A percentile compares a stretch with the other conserved stretches of the same genome.
These are phyloP conservation scores for Galbula dea DNA, from an alignment of 2,113 vertebrate species.

Conservation along the genomic window DNA sequence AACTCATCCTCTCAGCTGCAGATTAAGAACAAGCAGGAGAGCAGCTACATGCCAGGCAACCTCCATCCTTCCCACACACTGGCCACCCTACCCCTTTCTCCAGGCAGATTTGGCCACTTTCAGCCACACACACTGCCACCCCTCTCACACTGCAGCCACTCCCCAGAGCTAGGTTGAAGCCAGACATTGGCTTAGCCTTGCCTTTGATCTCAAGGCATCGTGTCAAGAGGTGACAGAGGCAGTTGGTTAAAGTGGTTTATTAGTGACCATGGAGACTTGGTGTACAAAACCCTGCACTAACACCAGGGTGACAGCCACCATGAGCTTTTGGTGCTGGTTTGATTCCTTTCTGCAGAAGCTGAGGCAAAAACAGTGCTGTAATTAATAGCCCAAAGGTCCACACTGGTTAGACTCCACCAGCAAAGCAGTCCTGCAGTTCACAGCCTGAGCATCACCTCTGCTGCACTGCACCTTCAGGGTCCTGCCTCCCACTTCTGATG, in stretches of 20 bases:
- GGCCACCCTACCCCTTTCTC: not conserved
- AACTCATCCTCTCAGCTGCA: not conserved
- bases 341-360: not conserved
- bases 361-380: not conserved
- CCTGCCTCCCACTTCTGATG: not conserved
- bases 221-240: not conserved
- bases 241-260: slow-evolving; percentile 2
- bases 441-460: not conserved
- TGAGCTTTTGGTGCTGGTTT: not conserved
- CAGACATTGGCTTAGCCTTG: accelerated
- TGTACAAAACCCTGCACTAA: not conserved
- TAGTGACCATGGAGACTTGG: not conserved
- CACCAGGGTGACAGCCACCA: not conserved
- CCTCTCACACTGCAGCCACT: not conserved
- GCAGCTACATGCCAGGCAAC: accelerated
- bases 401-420: not conserved
- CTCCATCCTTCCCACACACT: not conserved
- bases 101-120: not conserved
- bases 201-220: not conserved
- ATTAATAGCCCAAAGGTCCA: too few relatives aligned
- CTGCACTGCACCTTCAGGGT: accelerated
- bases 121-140: too few relatives aligned
- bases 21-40: not conserved
- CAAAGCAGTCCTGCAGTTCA: not conserved
- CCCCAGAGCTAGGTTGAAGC: not conserved